A percentile compares a stretch with the other conserved stretches of the same genome.
Evolutionary conservation across 92 coral and sea anemone genomes (phyloP).

Genomic region (Desmophyllum pertusum): DNA sequence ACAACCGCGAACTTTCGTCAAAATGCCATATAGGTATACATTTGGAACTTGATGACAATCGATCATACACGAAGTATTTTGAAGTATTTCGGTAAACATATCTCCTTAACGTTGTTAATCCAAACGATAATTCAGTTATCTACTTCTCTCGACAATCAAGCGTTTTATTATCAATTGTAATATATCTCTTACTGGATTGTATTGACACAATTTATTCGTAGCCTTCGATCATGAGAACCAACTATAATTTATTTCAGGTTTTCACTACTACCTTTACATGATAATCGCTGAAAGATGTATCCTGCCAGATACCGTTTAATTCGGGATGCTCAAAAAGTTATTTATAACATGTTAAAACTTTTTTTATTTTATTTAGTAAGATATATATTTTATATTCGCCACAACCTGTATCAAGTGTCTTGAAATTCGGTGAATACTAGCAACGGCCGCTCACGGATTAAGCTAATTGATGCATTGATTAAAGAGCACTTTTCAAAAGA

Average conservation of each 20-base stretch:
- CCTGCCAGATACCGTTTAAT: no score
- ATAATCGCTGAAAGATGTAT: no score
- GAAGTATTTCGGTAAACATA: background rate
- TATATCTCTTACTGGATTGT: background rate
- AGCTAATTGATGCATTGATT: background rate
- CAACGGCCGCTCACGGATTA: background rate
- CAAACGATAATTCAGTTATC: background rate
- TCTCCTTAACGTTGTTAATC: background rate
- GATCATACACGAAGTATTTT: background rate
- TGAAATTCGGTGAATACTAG: no score
- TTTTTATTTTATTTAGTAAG: background rate
- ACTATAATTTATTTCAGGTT: no score
- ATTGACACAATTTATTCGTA: no score
- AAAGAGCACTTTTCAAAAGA: background rate
- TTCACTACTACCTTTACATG: no score
- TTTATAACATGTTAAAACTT: background rate
- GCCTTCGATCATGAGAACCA: no score
- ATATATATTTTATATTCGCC: background rate
- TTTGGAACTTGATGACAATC: no score
- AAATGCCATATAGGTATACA: background rate
- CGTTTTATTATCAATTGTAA: no score
- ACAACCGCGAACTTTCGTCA: background rate
- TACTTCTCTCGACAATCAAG: background rate
- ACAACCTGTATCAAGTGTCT: background rate
- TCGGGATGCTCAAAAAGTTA: background rate